phyloP scores from a whole-genome alignment of 2,113 vertebrate genomes.

The Equus quagga region DNA sequence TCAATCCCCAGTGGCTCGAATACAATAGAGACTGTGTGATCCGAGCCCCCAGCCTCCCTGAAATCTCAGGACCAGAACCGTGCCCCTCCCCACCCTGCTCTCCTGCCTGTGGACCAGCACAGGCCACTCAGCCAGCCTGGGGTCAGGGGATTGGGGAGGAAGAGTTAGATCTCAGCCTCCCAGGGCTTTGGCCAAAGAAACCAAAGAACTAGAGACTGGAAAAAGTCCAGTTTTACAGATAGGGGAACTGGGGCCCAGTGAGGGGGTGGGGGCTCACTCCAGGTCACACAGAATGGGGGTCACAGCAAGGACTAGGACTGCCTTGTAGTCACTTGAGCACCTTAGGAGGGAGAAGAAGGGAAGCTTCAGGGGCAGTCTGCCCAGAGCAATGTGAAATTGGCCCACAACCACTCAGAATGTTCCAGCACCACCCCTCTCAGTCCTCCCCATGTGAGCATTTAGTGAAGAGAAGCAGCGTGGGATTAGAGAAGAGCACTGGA shows the following conservation, averaged over 20 bases:
- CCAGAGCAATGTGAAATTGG: neutral
- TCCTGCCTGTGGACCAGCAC: neutral
- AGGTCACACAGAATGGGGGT: neutral
- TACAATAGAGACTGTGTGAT: neutral
- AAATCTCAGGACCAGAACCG: neutral
- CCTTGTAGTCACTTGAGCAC: neutral
- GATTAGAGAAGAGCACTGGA: neutral
- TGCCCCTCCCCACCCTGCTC: fast-evolving
- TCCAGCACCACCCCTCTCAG: neutral
- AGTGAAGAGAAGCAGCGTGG: neutral
- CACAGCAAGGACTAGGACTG: neutral
- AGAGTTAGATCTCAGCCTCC: neutral
- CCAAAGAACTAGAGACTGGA: neutral
- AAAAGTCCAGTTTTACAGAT: neutral
- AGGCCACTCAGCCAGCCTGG: too few species aligned
- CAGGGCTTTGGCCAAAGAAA: neutral
- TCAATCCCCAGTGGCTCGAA: fast-evolving
- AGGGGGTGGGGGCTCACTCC: neutral
- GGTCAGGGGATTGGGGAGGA: neutral
- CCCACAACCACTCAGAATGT: neutral
- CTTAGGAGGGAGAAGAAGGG: neutral
- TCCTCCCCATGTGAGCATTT: neutral
- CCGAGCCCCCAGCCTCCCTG: neutral
- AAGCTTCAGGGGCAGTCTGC: neutral
- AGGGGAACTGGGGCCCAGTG: neutral